Base-by-base conservation (phyloP, 2,113 vertebrate genomes). In the Phylloscopus trochiloides region DNA sequence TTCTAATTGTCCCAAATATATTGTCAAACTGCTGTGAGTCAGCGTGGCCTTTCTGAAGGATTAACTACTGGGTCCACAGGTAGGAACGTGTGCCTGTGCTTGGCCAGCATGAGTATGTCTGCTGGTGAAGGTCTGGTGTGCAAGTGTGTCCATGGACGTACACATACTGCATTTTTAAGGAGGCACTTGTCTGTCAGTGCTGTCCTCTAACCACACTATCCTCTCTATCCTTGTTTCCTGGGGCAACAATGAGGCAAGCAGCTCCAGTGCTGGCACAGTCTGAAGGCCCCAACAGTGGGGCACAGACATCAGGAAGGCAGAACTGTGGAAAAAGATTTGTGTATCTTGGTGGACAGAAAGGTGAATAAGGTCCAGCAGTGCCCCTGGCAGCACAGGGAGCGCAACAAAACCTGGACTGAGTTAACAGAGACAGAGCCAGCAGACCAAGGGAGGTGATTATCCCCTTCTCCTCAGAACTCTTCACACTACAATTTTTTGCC, bases 101-200 rank as follows among this genome's bases (percentile, higher is more conserved):
- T 34, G 36, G 45, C 22, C 72, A 68, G 38, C 63, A 59, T 43
- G 20, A 54, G 20, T 15, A 13, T 15, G 9, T 43, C 51, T 79
- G 51, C 34, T 50, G 6, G 34, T 18, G 28, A 70, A 42, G 28
- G 20, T 65, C 14, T 16, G 10, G 28, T 40, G 51, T 55, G 47
- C 32, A 21, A 26, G 21, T 14, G 10, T 3, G 2, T 9, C 47
- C 15, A 8, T 4, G 47, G 45, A 48, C 16, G 16, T 1, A 1
- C 34, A 31, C 6, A 48, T 7, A 28, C 42, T 36, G 16, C 1
- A 0, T 58, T 17, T 73, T 25, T 40, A 43, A 85, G 45, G 9
- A 17, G 51, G 25, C 20, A 15, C 40, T 55, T 31, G 10, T 55
- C 51, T 52, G 29, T n/a, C 36, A 29, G 43, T 88, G n/a, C 29